Base-by-base conservation (phyloP, 2,797 vertebrate genomes). In the Eulemur albifrons region DNA sequence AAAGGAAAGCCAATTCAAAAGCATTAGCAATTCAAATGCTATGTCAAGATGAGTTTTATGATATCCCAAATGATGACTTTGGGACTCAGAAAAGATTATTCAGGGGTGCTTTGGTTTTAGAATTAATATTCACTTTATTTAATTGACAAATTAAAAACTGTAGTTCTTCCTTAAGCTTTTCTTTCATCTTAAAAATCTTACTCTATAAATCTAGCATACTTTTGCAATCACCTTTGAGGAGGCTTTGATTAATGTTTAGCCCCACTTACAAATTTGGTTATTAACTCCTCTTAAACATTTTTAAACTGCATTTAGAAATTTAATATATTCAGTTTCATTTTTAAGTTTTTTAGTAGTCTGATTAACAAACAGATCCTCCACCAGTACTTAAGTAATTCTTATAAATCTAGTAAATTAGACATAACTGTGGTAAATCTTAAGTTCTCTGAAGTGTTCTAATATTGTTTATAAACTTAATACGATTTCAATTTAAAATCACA, bases 401-500 rank as follows among this genome's bases (percentile, higher is more conserved):
- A 25, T 90, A 93, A 95, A 94, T 83, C 63, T 93, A 95, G 92
- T 87, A 93, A 92, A 88, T 77, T 96, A 96, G 57, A 65, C 43
- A 81, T 88, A 96, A 97, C 65, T 84, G 43, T n/a, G 76, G 43
- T 61, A 94, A 88, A 52, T 88, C 82, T 79, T 88, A 85, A 77
- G 27, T 85, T 94, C 81, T 92, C 43, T 14, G 93, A 93, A 92
- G 92, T 76, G 27, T 81, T 90, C 45, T 93, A 76, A 69, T 77
- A 83, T 90, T 94, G 57, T 82, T 95, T 86, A 83, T 95, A 86
- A 96, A 80, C 38, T 27, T 84, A 59, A 48, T 91, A 67, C 0
- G 1, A 94, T 96, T 96, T 93, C 50, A 86, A 79, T 94, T 85
- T 86, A 95, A 90, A 96, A 96, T 93, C 40, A n/a, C 30, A 93